Conservation (phyloP, 2,797 vertebrate species). For the Lagocephalus sceleratus region DNA sequence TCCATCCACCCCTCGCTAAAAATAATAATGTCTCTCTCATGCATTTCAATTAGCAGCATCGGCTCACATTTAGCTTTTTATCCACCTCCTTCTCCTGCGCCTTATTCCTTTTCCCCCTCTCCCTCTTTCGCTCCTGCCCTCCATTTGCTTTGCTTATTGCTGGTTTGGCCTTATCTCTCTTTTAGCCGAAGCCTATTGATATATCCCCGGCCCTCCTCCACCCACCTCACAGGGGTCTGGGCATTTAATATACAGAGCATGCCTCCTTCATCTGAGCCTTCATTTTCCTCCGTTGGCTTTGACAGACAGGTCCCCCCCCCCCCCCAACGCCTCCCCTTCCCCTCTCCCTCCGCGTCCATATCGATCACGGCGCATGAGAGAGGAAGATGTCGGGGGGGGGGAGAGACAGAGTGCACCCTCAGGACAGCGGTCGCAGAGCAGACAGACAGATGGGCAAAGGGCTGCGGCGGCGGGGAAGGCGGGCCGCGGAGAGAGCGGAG, state of each 20-base stretch:
- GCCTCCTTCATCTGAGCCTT: constrained; percentile 75
- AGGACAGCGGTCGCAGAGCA: constrained; percentile 66
- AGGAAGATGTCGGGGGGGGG: constrained; percentile 57
- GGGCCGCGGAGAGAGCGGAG: constrained; percentile 37
- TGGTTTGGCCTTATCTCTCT: constrained; percentile 65
- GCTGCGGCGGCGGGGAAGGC: constrained; percentile 36
- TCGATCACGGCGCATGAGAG: constrained; percentile 74
- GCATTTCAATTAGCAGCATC: constrained; percentile 59
- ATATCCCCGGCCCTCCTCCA: constrained; percentile 47
- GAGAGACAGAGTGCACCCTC: constrained; percentile 64
- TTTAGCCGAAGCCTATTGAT: constrained; percentile 72
- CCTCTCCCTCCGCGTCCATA: constrained; percentile 74
- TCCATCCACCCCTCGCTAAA: constrained; percentile 7
- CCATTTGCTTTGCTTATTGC: constrained; percentile 26
- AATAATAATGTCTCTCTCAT: constrained; percentile 25
- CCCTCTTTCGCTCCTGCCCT: constrained; percentile 17
- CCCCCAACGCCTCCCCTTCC: constrained; percentile 55
- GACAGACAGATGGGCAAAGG: constrained; percentile 63
- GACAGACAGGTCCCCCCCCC: constrained; percentile 75
- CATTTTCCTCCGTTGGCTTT: constrained; percentile 72
- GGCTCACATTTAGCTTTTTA: constrained; percentile 27
- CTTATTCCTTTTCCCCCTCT: constrained; percentile 19
- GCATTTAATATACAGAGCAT: constrained; percentile 80
- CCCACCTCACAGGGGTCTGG: constrained; percentile 57
- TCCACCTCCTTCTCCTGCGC: constrained; percentile 19